Conservation (phyloP, 2,113 vertebrate species). For the Antechinus stuartii region DNA sequence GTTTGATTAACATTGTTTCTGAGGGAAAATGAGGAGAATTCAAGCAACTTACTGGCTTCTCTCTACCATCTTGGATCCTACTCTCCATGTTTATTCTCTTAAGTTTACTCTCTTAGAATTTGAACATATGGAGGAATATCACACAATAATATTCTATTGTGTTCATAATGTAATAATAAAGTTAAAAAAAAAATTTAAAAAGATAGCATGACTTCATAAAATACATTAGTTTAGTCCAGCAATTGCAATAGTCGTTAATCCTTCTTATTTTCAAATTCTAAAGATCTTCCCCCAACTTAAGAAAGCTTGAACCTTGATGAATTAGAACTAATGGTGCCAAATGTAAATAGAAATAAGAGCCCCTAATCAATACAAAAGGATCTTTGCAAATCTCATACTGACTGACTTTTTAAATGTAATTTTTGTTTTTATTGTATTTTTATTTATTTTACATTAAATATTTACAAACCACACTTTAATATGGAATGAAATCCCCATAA, state of each 20-base stretch:
- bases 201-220: no score
- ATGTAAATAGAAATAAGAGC: background rate
- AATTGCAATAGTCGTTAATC: no score
- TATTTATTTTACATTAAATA: background rate
- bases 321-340: background rate
- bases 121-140: background rate
- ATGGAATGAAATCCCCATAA: background rate
- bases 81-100: background rate
- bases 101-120: background rate
- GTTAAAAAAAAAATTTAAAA: no score
- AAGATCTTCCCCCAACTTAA: background rate
- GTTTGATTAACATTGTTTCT: no score
- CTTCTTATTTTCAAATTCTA: no score
- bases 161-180: no score
- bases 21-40: no score
- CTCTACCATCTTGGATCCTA: no score
- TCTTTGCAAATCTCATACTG: background rate
- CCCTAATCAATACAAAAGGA: background rate
- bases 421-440: background rate
- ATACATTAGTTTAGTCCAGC: no score
- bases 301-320: background rate
- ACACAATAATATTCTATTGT: no score
- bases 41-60: no score
- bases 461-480: background rate
- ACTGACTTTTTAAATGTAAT: background rate